phyloP scores from a whole-genome alignment of 2,797 vertebrate species.

The Syndactyla subalaris region DNA sequence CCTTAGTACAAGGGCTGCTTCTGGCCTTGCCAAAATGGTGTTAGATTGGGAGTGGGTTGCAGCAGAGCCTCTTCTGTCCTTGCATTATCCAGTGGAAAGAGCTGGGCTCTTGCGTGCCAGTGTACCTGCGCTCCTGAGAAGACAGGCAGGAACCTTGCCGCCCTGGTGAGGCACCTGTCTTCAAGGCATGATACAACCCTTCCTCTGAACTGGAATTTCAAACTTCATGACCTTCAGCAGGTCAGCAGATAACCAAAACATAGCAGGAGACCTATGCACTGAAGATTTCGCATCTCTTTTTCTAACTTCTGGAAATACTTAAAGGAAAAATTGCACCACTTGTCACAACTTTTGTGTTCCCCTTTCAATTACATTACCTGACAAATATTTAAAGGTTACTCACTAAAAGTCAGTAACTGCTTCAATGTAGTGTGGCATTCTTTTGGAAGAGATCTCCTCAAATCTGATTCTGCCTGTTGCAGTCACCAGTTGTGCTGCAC shows the following conservation, averaged over 20 bases:
- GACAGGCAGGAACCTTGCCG: not conserved
- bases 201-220: not conserved
- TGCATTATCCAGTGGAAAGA: fast-evolving
- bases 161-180: not conserved
- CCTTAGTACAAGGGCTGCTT: not conserved
- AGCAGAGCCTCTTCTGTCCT: not conserved
- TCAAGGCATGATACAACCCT: not conserved
- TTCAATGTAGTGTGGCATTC: constrained; percentile 7
- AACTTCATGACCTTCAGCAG: not conserved
- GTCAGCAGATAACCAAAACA: not conserved
- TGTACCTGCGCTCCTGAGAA: not conserved
- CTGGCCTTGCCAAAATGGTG: not conserved
- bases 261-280: not conserved
- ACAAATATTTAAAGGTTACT: constrained; percentile 30
- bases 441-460: constrained; percentile 41
- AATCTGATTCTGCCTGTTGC: constrained; percentile 32
- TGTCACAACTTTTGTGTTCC: constrained; percentile 35
- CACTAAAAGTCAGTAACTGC: not conserved
- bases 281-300: not conserved
- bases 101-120: not conserved
- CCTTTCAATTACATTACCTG: constrained; percentile 21
- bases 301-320: constrained; percentile 5
- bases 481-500: not conserved
- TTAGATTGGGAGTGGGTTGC: not conserved
- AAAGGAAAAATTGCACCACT: constrained; percentile 1